Base-by-base conservation (phyloP, 2,797 vertebrate genomes). In the Botia kubotai region DNA sequence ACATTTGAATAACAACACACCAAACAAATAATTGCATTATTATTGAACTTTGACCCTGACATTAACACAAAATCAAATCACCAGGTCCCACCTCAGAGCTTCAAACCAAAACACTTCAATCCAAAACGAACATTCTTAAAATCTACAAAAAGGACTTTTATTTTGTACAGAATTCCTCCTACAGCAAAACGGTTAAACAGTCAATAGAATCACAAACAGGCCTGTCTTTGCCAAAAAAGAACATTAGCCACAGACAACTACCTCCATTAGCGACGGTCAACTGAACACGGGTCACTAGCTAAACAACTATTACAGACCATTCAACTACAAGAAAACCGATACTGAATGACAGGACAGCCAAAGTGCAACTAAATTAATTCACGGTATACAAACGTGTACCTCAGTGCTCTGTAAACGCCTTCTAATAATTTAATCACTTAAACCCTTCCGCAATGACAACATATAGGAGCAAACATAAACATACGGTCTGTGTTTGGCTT, bases 231-330 rank as follows among this genome's bases (percentile, higher is more conserved):
- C 77, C 77, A 79, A 83, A 65, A 80, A 75, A 74, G 83, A 80
- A 77, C 82, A 84, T 89, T 88, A 82, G 86, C 81, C 62, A 84
- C 88, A 86, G 85, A 83, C 85, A 84, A 87, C 88, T 85, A 85
- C 63, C 74, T 84, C 86, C 79, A 85, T 89, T 87, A 89, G 84
- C 43, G 39, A 43, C 5, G 83, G 79, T 83, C 79, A 73, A 83
- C 77, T 85, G 72, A 69, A 69, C 83, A 83, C 79, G 57, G 84
- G 80, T 74, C 77, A 83, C 81, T 63, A 58, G 84, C 82, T 82
- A 82, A 82, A 82, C 73, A 87, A 69, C 84, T 78, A 75, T 84
- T 81, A 82, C 71, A 65, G 77, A 73, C 60, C 74, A 55, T 39
- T 65, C 43, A 72, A 73, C 39, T 76, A 52, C 68, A 10, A 26